Evolutionary conservation across 2,113 vertebrate genomes (phyloP).

Genomic region (Ameiurus melas): DNA sequence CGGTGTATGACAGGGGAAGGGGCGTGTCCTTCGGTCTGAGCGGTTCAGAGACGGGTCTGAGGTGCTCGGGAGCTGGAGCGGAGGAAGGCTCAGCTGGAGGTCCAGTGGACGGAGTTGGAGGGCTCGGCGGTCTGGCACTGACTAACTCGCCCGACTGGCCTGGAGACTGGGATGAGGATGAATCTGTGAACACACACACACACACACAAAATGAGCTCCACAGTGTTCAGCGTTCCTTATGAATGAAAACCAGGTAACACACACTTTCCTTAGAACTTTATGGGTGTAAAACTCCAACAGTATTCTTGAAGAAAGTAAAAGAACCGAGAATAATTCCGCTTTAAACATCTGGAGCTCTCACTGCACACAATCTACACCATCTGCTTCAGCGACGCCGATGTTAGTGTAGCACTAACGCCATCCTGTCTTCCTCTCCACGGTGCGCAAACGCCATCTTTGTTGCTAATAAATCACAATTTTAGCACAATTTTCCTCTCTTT

Average conservation of each 20-base stretch:
- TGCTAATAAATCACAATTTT: no score
- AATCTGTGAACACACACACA: conserved; percentile 58
- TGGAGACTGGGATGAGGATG: conserved; percentile 68
- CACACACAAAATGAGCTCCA: not conserved
- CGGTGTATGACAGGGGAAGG: conserved; percentile 65
- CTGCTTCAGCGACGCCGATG: conserved; percentile 11
- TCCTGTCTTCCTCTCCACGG: not conserved
- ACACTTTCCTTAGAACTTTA: not conserved
- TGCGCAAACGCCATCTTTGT: not conserved
- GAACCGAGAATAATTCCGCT: not conserved
- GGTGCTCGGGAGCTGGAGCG: conserved; percentile 71
- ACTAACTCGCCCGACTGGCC: conserved; percentile 77
- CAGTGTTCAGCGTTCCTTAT: not conserved
- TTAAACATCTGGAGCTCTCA: conserved; percentile 46
- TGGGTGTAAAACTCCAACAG: not conserved
- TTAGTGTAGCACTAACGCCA: not conserved
- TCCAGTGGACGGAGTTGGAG: conserved; percentile 58
- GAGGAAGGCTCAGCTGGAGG: conserved; percentile 65
- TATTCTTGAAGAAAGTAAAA: not conserved
- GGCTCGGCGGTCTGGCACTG: conserved; percentile 69
- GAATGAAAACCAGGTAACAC: not conserved
- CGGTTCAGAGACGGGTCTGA: conserved; percentile 76
- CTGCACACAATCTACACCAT: conserved; percentile 24
- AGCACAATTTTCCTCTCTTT: not conserved
- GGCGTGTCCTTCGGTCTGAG: conserved; percentile 76